These are phyloP conservation scores for Agrilus planipennis DNA, from an alignment of 1,140 invertebrate species.

Conservation along the genomic window DNA sequence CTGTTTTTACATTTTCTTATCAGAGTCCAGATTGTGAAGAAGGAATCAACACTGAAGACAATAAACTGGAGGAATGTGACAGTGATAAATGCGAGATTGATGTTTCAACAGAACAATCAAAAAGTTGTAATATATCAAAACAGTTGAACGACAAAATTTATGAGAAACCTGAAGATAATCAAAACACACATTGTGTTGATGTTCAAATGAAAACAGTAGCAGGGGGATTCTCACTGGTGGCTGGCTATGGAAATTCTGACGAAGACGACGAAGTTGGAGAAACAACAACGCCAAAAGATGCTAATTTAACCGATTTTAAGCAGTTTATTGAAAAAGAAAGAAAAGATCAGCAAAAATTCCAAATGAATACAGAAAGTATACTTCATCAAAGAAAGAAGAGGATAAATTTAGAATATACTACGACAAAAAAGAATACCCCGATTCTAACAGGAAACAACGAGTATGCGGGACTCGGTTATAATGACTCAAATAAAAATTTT, in stretches of 20 bases:
- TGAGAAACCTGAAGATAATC: conserved; percentile 12
- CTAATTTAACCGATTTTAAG: conserved; percentile 27
- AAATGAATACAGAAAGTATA: conserved; percentile 22
- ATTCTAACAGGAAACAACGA: conserved; percentile 7
- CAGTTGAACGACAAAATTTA: conserved; percentile 1
- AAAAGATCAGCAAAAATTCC: conserved; percentile 8
- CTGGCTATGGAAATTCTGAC: conserved; percentile 45
- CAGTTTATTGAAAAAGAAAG: conserved; percentile 14
- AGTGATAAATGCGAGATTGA: neutral
- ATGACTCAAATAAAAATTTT: conserved; percentile 16
- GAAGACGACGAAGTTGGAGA: conserved; percentile 34
- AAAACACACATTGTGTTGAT: conserved; percentile 21
- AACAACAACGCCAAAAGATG: conserved; percentile 6
- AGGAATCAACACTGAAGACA: neutral
- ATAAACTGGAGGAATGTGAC: neutral
- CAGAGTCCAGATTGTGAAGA: neutral
- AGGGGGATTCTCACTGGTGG: conserved; percentile 40
- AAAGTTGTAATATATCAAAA: conserved; percentile 5
- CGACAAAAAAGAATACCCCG: conserved; percentile 17
- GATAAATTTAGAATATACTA: conserved; percentile 26
- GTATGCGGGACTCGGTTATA: conserved; percentile 29
- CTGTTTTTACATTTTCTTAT: neutral
- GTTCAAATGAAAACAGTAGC: conserved; percentile 8
- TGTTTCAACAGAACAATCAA: conserved; percentile 3
- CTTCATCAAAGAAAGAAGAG: conserved; percentile 31